Conservation (phyloP, 1,140 invertebrate species). For the Lucilia cuprina region DNA sequence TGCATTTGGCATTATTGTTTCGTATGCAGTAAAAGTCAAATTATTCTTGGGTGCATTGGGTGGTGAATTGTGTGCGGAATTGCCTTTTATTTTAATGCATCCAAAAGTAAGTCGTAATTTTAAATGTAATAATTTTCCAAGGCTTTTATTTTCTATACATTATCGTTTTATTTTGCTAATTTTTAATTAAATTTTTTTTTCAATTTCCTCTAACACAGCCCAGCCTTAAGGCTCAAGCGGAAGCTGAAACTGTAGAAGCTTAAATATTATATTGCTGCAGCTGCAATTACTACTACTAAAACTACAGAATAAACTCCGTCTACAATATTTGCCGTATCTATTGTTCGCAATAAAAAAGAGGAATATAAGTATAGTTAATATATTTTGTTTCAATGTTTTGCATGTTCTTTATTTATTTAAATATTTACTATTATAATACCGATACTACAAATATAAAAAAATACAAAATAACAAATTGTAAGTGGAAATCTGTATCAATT, state of each 20-base stretch:
- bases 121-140: not conserved
- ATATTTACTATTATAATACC: not conserved
- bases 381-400: not conserved
- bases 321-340: too few species aligned
- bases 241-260: slow-evolving; percentile 35
- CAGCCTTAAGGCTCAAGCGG: slow-evolving; percentile 53
- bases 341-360: not conserved
- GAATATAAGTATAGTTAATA: not conserved
- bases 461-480: not conserved
- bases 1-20: slow-evolving; percentile 88
- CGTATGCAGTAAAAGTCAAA: slow-evolving; percentile 93
- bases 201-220: slow-evolving; percentile 42
- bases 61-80: slow-evolving; percentile 91
- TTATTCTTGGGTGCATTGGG: slow-evolving; percentile 92
- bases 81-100: slow-evolving; percentile 98
- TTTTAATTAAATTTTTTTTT: too few species aligned
- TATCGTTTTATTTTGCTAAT: too few species aligned
- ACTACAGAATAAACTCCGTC: too few species aligned
- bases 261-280: not conserved
- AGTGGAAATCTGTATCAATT: slow-evolving; percentile 25
- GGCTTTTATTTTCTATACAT: too few species aligned
- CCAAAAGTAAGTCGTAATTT: slow-evolving; percentile 72
- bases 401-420: slow-evolving; percentile 23
- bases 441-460: not conserved
- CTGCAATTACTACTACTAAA: not conserved